Percentiles rank a stretch among this genome's conserved stretches.
Evolutionary conservation across 35 echinoderm and acorn worm genomes (phyloP).

Genomic region (Apostichopus japonicus): DNA sequence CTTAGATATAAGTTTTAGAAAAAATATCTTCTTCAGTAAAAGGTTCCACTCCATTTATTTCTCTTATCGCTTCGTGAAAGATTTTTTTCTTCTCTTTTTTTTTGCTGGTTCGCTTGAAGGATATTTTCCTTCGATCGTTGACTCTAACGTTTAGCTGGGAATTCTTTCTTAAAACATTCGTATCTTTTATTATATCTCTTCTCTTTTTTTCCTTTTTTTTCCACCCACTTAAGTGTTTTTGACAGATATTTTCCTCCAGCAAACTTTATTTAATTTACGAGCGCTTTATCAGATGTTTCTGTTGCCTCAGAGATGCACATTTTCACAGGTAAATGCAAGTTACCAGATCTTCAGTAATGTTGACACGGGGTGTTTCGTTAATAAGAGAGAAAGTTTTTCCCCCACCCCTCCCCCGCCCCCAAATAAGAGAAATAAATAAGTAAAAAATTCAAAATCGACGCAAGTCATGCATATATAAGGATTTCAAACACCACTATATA

Average conservation of each 20-base stretch:
- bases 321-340: background rate
- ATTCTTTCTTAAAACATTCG: background rate
- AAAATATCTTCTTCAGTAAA: slow-evolving; percentile 10
- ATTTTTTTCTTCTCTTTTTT: background rate
- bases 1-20: slow-evolving; percentile 26
- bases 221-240: background rate
- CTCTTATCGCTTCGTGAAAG: slow-evolving; percentile 21
- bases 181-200: background rate
- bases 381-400: too few relatives aligned
- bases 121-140: slow-evolving; percentile 9
- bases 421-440: too few relatives aligned
- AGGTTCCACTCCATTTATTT: slow-evolving; percentile 45
- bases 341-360: background rate
- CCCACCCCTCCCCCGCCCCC: too few relatives aligned
- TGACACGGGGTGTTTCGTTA: background rate
- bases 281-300: background rate
- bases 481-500: too few relatives aligned
- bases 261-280: slow-evolving; percentile 8
- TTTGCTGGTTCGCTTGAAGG: background rate
- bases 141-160: background rate
- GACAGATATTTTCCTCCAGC: slow-evolving; percentile 1
- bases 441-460: too few relatives aligned
- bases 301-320: slow-evolving; percentile 17
- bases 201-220: background rate
- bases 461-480: too few relatives aligned